phyloP scores from a whole-genome alignment of 1,140 invertebrate species.

The Diuraphis noxia region DNA sequence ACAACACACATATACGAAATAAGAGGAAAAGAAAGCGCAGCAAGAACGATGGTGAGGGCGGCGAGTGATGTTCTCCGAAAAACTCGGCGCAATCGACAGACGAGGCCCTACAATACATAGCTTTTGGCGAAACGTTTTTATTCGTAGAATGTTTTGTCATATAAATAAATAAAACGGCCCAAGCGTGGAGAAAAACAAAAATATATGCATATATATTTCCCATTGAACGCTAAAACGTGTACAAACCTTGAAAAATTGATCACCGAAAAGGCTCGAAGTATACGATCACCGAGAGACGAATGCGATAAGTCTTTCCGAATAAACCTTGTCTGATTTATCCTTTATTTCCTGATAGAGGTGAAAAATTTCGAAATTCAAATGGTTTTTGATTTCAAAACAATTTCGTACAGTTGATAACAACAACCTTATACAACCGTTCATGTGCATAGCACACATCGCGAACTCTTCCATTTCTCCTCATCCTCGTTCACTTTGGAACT shows the following conservation, averaged over 20 bases:
- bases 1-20: background rate
- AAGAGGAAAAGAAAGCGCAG: background rate
- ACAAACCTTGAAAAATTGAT: slow-evolving; percentile 20
- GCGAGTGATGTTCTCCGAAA: background rate
- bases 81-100: background rate
- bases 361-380: background rate
- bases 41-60: background rate
- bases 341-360: background rate
- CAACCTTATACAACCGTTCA: background rate
- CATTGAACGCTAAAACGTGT: background rate
- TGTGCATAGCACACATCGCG: background rate
- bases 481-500: background rate
- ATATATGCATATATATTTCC: slow-evolving; percentile 7
- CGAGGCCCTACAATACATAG: background rate
- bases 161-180: slow-evolving; percentile 12
- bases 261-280: background rate
- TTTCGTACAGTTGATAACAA: background rate
- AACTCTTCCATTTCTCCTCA: background rate
- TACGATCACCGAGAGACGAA: background rate
- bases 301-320: background rate
- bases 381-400: background rate
- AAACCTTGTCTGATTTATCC: background rate
- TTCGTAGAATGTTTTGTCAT: background rate
- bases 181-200: background rate
- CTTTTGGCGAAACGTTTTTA: slow-evolving; percentile 5